Base-by-base conservation (phyloP, 2,888 invertebrate genomes). In the Drosophila macrospina region DNA sequence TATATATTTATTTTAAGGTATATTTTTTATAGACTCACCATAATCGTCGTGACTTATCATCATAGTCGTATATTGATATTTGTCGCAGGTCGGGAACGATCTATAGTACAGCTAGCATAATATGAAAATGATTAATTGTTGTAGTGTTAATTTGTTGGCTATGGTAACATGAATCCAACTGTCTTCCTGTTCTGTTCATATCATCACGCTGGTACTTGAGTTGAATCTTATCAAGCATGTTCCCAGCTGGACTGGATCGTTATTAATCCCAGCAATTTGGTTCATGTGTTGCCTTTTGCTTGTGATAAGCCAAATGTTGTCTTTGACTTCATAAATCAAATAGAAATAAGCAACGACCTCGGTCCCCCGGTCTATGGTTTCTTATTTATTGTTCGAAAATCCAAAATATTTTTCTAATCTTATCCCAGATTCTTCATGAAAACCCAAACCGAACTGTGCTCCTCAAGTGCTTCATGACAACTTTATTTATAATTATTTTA, bases 311-410 rank as follows among this genome's bases (percentile, higher is more conserved):
- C 39, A 8, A 44, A 15, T 34, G 26, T 55, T 75, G 72, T 69
- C 72, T 62, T 64, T 45, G 7, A 6, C 8, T 47, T 47, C 24
- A 64, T 75, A 74, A 69, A 20, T 36, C 42, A 24, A 42, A 39
- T 30, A 8, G 11, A 41, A 55, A 47, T 41, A 52, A 45, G 37
- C 44, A 55, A 48, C n/a, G 15, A 32, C 39, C 44, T 47, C 26
- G 30, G 15, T 16, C 11, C 20, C 3, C 20, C 20, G 20, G 20
- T 20, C 20, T 20, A 20, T 3, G 20, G 20, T 42, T 45, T 20
- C 28, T 52, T 61, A 78, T 81, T 78, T 78, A 78, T 76, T 69
- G 76, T 45, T 70, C 68, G 61, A 62, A 80, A 81, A 68, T 45
- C 67, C 59, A 2, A 56, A 64, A 52, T 55, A 39, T 66, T 41